phyloP scores from a whole-genome alignment of 2,888 invertebrate species.

The Mythimna ferrago region DNA sequence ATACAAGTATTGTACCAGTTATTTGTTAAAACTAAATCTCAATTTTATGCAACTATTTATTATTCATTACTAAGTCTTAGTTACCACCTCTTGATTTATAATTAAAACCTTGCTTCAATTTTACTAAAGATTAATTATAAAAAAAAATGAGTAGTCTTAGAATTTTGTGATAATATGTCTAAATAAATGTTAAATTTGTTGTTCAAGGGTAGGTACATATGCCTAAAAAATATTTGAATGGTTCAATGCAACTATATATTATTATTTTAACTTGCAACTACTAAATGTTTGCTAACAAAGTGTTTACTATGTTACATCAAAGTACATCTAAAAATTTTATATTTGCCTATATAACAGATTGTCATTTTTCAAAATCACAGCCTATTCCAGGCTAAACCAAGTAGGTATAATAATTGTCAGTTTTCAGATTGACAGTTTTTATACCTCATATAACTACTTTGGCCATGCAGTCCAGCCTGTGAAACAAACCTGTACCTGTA shows the following conservation, averaged over 20 bases:
- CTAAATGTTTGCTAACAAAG: neutral
- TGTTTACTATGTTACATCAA: neutral
- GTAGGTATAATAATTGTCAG: neutral
- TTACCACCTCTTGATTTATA: conserved; percentile 37
- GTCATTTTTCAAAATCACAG: neutral
- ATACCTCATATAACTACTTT: neutral
- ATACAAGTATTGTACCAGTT: conserved; percentile 16
- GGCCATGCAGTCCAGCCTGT: neutral
- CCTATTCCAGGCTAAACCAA: neutral
- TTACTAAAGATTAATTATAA: conserved; percentile 46
- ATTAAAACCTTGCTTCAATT: conserved; percentile 45
- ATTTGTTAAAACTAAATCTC: conserved; percentile 3
- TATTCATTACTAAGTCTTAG: conserved; percentile 29
- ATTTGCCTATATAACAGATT: neutral
- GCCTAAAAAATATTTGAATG: conserved; percentile 56
- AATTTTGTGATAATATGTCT: conserved; percentile 74
- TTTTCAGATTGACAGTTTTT: neutral
- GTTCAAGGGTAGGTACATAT: conserved; percentile 56
- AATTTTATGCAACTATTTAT: conserved; percentile 3
- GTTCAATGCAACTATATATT: conserved; percentile 57
- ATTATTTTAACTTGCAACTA: neutral
- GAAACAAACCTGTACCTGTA: neutral
- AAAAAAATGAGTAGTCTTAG: conserved; percentile 60
- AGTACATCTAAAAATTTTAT: neutral
- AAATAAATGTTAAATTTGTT: conserved; percentile 66